Conservation (phyloP, 2,797 vertebrate genomes). For the Lepidocolaptes lacrymiger region DNA sequence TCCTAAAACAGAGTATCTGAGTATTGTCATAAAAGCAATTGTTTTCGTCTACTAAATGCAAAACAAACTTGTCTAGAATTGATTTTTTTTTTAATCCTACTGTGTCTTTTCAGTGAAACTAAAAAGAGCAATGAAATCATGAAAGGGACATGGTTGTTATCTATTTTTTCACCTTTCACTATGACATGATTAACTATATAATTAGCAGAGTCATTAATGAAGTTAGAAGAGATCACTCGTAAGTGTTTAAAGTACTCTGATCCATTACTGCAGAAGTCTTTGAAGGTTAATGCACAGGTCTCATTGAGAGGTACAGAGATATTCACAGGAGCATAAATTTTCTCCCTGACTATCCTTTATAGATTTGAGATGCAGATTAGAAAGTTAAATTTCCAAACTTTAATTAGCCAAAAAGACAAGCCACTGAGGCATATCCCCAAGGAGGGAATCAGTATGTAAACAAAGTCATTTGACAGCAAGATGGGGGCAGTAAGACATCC, state of each 20-base stretch:
- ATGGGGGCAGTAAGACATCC: not conserved
- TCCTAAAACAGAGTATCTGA: not conserved
- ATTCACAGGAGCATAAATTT: not conserved
- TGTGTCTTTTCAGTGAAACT: not conserved
- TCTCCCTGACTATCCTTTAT: not conserved
- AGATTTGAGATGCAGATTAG: not conserved
- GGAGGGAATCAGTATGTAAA: not conserved
- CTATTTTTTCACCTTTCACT: slow-evolving; percentile 37
- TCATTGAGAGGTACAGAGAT: not conserved
- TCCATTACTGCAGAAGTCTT: slow-evolving; percentile 1
- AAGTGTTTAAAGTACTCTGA: not conserved
- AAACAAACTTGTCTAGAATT: not conserved
- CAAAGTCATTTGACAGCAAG: not conserved
- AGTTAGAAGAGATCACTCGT: slow-evolving; percentile 12
- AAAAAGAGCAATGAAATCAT: not conserved
- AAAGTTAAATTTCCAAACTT: not conserved
- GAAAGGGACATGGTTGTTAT: not conserved
- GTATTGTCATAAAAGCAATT: not conserved
- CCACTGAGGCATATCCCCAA: not conserved
- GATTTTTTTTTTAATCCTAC: not conserved
- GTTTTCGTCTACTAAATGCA: not conserved
- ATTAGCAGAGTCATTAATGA: slow-evolving; percentile 53
- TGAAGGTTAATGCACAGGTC: slow-evolving; percentile 23
- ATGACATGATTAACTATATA: slow-evolving; percentile 56
- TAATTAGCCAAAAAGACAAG: not conserved